These are phyloP conservation scores for Isotomurus palustris DNA, from an alignment of 2,888 invertebrate genomes.

Conservation along the genomic window DNA sequence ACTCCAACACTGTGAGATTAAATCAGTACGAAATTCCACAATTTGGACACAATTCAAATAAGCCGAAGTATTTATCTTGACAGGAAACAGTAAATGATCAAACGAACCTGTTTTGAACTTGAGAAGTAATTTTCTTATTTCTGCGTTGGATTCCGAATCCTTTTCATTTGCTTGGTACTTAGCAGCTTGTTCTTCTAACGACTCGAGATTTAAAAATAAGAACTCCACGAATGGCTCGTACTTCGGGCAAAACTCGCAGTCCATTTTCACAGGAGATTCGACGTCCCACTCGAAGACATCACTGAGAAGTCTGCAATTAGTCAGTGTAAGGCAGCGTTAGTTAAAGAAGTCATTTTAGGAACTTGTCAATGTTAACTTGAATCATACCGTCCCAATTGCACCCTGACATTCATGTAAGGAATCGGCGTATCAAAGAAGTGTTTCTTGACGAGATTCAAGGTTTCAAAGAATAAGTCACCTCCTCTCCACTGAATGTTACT, in stretches of 20 bases:
- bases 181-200: constrained; percentile 38
- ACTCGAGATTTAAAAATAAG: constrained; percentile 25
- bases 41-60: constrained; percentile 5
- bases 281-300: constrained; percentile 49
- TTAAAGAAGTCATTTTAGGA: neutral
- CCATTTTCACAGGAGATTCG: constrained; percentile 30
- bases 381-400: constrained; percentile 39
- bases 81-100: constrained; percentile 6
- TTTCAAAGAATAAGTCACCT: constrained; percentile 38
- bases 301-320: constrained; percentile 47
- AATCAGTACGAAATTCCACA: constrained; percentile 9
- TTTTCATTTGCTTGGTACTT: constrained; percentile 40
- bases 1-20: constrained; percentile 43
- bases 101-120: constrained; percentile 45
- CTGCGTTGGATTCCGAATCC: constrained; percentile 42
- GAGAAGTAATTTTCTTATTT: constrained; percentile 41
- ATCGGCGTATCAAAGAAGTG: constrained; percentile 44
- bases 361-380: neutral
- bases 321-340: neutral
- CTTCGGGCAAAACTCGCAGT: constrained; percentile 30
- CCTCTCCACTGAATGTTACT: constrained; percentile 44
- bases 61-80: neutral
- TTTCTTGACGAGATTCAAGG: constrained; percentile 36
- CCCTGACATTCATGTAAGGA: constrained; percentile 44
- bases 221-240: constrained; percentile 32